Evolutionary conservation across 2,113 vertebrate genomes (phyloP), one percentile per base, ranked within the genome.

Genomic region (Tamias sibiricus): DNA sequence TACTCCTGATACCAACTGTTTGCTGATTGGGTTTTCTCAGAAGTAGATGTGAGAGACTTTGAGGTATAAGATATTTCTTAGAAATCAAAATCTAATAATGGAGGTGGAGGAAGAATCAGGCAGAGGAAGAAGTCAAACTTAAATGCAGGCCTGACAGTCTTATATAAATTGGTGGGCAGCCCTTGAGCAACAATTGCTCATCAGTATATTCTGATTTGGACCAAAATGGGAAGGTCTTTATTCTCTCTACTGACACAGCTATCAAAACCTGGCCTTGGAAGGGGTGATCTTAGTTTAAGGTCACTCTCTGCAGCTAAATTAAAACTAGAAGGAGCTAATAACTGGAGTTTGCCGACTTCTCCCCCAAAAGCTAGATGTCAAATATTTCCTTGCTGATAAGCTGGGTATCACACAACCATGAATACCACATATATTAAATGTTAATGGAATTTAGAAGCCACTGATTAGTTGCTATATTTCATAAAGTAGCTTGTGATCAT

Each of bases 401-500:
- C 30, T 91, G 24, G 69, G 8, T 87, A 44, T 68, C 64, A 91
- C 12, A 82, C 37, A n/a, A 86, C 42, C n/a, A 57, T 64, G 30
- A 88, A 52, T 86, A 68, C 44, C 19, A 82, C 16, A 82, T 94
- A 72, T 93, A 52, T 26, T 95, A 40, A 47, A 64, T 47, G 86
- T 95, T 42, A 57, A 57, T 68, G 12, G 22, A 93, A 69, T 72
- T 74, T 82, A 91, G 71, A 95, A 37, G 30, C 11, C 20, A 91
- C 93, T 20, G 22, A 90, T 30, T 19, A 90, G 40, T 90, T 84
- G 17, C 24, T 47, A 1, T 85, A 79, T 66, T 91, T 91, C 59
- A 95, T 54, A 86, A 91, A 87, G 35, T 80, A 89, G 40, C 54
- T 97, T 95, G 75, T 92, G 49, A 49, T 93, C 24, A 71, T 83